These are phyloP conservation scores for Acomys russatus DNA, from an alignment of 2,797 vertebrate genomes.

Conservation along the genomic window DNA sequence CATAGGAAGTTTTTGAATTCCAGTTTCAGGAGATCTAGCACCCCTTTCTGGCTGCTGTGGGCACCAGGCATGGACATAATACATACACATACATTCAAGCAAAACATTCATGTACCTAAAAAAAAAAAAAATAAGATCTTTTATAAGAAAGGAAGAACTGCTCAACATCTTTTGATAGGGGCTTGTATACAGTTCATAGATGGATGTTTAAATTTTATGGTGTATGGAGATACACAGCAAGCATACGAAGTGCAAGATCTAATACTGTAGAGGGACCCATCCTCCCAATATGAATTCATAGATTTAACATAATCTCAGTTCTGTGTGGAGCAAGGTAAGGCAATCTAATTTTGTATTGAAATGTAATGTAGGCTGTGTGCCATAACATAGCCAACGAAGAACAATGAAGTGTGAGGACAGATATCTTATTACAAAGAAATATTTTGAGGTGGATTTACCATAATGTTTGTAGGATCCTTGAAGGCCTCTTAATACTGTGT, in stretches of 20 bases:
- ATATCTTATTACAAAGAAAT: neutral
- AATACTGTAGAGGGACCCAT: neutral
- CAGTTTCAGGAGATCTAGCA: neutral
- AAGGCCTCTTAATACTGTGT: neutral
- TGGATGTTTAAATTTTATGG: neutral
- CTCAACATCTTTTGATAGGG: neutral
- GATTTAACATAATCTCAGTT: neutral
- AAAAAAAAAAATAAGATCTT: neutral
- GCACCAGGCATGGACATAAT: neutral
- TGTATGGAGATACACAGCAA: neutral
- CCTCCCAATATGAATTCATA: neutral
- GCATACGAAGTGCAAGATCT: neutral
- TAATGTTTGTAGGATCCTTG: neutral
- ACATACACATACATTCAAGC: neutral
- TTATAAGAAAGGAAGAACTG: neutral
- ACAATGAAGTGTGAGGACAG: neutral
- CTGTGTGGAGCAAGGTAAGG: neutral
- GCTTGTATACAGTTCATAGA: neutral
- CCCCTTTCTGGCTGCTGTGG: neutral
- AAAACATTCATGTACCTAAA: no score
- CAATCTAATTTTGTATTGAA: constrained; percentile 17
- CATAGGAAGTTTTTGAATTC: neutral
- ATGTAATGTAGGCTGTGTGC: neutral
- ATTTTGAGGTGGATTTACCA: neutral
- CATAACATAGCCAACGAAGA: neutral